Conservation (phyloP, 2,888 invertebrate genomes). For the Abrostola tripartita region DNA sequence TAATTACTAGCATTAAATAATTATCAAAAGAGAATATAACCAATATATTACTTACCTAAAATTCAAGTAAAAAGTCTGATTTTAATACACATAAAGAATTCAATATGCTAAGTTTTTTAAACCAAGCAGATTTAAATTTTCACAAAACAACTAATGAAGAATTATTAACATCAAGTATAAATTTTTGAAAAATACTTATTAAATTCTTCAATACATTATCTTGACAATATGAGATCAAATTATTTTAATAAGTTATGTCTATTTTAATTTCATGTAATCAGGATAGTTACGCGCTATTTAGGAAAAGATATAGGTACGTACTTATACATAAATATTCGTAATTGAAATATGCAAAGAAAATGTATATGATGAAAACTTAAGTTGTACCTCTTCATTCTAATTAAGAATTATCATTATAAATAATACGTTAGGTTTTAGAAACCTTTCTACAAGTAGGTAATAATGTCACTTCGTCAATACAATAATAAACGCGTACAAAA, state of each 20-base stretch:
- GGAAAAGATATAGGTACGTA: conserved; percentile 6
- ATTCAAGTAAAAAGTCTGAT: conserved; percentile 46
- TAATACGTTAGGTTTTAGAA: conserved; percentile 46
- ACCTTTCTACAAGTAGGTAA: conserved; percentile 34
- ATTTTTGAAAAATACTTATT: conserved; percentile 39
- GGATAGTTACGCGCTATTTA: conserved; percentile 18
- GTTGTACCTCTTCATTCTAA: conserved; percentile 14
- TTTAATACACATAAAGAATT: conserved; percentile 67
- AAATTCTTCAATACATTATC: conserved; percentile 31
- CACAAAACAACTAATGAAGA: conserved; percentile 37
- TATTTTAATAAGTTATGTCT: conserved; percentile 31
- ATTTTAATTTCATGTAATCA: conserved; percentile 23
- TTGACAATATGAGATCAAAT: conserved; percentile 50
- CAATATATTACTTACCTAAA: neutral
- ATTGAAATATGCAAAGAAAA: conserved; percentile 23
- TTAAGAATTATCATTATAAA: conserved; percentile 11
- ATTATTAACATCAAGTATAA: conserved; percentile 35
- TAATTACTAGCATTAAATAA: too few relatives aligned
- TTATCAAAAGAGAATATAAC: too few relatives aligned
- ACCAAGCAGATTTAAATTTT: conserved; percentile 54
- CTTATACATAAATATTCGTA: too few relatives aligned
- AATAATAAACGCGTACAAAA: conserved; percentile 15
- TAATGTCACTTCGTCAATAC: conserved; percentile 26
- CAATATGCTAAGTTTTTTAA: conserved; percentile 53
- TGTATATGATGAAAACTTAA: conserved; percentile 3